Conservation (phyloP, 2,888 invertebrate species). For the Phasia obesa region DNA sequence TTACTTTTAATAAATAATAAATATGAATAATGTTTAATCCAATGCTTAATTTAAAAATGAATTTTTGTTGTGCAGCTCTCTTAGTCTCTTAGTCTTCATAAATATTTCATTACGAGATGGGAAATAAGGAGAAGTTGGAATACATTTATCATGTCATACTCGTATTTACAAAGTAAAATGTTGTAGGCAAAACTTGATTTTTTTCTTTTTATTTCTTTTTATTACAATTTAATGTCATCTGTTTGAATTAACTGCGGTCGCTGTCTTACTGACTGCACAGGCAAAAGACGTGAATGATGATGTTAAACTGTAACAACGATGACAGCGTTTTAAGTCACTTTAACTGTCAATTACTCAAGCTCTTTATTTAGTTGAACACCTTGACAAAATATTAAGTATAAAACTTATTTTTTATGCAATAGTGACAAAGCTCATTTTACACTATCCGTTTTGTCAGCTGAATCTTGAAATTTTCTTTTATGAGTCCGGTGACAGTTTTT, state of each 20-base stretch:
- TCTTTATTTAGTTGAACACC: neutral
- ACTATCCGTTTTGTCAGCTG: no score
- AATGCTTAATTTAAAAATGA: constrained; percentile 46
- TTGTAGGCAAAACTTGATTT: neutral
- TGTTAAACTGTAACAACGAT: constrained; percentile 56
- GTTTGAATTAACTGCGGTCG: neutral
- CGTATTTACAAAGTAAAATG: neutral
- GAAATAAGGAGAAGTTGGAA: neutral
- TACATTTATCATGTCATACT: neutral
- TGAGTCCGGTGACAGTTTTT: no score
- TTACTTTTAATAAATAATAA: constrained; percentile 57
- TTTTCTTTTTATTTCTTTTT: neutral
- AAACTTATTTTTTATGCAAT: no score
- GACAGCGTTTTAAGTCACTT: constrained; percentile 57
- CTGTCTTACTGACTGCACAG: neutral
- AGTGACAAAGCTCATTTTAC: no score
- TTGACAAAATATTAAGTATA: neutral
- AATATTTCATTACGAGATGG: constrained; percentile 24
- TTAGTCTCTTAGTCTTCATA: constrained; percentile 5
- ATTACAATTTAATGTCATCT: neutral
- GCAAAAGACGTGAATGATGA: constrained; percentile 28
- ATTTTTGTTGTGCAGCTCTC: neutral
- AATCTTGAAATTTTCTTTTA: no score
- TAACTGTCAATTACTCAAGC: constrained; percentile 45
- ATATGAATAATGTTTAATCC: constrained; percentile 61